These are phyloP conservation scores for Agriotes lineatus DNA, from an alignment of 2,888 invertebrate species.

Conservation along the genomic window DNA sequence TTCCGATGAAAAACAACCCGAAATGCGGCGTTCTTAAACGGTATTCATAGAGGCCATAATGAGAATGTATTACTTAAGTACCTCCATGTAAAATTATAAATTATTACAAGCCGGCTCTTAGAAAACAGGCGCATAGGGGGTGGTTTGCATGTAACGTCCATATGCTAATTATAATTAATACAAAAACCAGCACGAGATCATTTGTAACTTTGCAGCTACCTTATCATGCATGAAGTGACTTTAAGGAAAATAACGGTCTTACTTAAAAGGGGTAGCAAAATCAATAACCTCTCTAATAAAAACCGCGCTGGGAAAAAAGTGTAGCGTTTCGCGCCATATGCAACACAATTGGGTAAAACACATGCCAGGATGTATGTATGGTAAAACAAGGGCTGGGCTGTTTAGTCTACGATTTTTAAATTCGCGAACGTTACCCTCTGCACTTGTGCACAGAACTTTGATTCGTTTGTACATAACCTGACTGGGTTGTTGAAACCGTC, in stretches of 20 bases:
- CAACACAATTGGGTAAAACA: conserved; percentile 22
- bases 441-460: neutral
- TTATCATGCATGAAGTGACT: conserved; percentile 36
- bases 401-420: conserved; percentile 27
- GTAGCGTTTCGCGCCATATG: conserved; percentile 20
- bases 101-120: conserved; percentile 8
- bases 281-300: conserved; percentile 30
- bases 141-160: conserved; percentile 34
- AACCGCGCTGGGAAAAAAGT: conserved; percentile 9
- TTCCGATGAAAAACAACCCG: too few relatives aligned
- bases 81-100: neutral
- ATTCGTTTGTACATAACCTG: neutral
- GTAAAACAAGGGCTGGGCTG: conserved; percentile 12
- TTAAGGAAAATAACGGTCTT: conserved; percentile 33
- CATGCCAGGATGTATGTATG: neutral
- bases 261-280: conserved; percentile 31
- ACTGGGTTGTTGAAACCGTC: too few relatives aligned
- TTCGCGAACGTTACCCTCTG: conserved; percentile 5
- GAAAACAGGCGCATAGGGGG: conserved; percentile 8
- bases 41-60: too few relatives aligned
- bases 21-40: too few relatives aligned
- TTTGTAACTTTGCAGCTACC: conserved; percentile 30
- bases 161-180: conserved; percentile 42
- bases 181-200: conserved; percentile 39
- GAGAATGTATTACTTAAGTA: neutral